Conservation (phyloP, 2,113 vertebrate genomes). For the Holacanthus passer region DNA sequence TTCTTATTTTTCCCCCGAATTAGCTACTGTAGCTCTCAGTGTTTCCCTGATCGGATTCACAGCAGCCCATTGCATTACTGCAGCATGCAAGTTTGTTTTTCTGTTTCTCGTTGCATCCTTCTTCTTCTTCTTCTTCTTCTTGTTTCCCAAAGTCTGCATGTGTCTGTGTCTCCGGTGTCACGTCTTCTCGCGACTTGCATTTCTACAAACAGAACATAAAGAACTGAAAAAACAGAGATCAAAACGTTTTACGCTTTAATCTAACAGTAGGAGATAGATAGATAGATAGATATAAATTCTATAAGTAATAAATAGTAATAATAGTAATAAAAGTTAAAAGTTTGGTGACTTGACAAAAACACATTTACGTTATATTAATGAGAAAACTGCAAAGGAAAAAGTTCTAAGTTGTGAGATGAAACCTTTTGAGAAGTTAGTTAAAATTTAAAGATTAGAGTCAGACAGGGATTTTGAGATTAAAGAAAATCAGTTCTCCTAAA, state of each 20-base stretch:
- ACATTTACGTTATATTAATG: not conserved
- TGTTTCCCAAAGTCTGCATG: constrained; percentile 71
- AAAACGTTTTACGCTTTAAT: not conserved
- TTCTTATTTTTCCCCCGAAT: not conserved
- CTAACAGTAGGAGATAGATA: no score
- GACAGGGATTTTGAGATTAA: no score
- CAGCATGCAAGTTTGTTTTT: constrained; percentile 78
- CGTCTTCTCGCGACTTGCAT: constrained; percentile 19
- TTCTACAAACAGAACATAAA: not conserved
- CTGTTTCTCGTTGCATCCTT: constrained; percentile 48
- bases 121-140: constrained; percentile 21
- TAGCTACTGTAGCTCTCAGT: not conserved
- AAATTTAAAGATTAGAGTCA: no score
- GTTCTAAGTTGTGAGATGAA: not conserved
- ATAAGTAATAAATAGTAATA: no score
- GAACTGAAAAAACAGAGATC: no score
- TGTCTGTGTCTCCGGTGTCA: constrained; percentile 54
- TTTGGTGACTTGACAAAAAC: no score
- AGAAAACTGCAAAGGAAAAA: not conserved
- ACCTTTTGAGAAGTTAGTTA: no score
- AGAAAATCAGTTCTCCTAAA: no score
- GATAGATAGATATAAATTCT: no score
- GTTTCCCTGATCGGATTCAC: constrained; percentile 78
- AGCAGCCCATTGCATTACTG: constrained; percentile 72
- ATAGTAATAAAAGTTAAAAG: no score